A percentile compares a stretch with the other conserved stretches of the same genome.
Evolutionary conservation across 2,888 invertebrate genomes (phyloP).

Genomic region (Camponotus fellah): DNA sequence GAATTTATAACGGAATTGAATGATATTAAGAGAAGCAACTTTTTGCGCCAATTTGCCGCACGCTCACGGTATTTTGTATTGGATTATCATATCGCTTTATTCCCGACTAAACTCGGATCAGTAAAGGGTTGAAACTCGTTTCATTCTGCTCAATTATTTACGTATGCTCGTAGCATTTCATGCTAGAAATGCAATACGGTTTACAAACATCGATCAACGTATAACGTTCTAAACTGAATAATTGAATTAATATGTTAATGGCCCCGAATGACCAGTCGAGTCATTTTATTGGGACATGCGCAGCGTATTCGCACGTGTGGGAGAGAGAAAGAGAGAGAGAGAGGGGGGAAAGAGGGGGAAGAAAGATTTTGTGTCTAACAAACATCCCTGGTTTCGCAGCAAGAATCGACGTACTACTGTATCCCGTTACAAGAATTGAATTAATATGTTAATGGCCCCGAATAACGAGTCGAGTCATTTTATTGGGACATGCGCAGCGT

Average conservation of each 20-base stretch:
- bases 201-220: conserved; percentile 54
- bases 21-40: neutral
- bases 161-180: conserved; percentile 47
- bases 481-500: conserved; percentile 19
- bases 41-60: conserved; percentile 3
- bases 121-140: conserved; percentile 42
- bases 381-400: conserved; percentile 62
- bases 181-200: conserved; percentile 53
- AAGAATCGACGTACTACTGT: conserved; percentile 70
- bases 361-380: conserved; percentile 67
- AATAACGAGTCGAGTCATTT: conserved; percentile 34
- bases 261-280: conserved; percentile 34
- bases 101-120: conserved; percentile 25
- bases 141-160: conserved; percentile 48
- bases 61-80: neutral
- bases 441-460: conserved; percentile 53
- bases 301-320: neutral
- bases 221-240: conserved; percentile 55
- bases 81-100: conserved; percentile 31
- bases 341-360: neutral
- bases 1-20: neutral
- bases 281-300: conserved; percentile 36
- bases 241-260: conserved; percentile 57
- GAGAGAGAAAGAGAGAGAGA: neutral
- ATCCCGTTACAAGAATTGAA: conserved; percentile 69